Percentiles rank a stretch among this genome's conserved stretches.
Evolutionary conservation across 2,888 invertebrate genomes (phyloP).

Genomic region (Drosophila cognata): DNA sequence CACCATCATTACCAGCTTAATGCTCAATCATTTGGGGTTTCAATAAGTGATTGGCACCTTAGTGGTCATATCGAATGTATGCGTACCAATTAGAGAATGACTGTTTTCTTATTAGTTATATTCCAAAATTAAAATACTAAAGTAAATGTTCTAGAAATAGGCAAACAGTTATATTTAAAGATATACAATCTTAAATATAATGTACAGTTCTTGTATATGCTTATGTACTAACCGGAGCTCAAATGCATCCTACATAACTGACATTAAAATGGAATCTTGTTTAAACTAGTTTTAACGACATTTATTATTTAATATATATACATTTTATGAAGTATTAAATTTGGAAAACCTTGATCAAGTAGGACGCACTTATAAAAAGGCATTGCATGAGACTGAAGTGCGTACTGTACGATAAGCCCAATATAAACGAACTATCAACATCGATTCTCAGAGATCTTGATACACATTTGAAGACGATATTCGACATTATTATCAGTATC

Average conservation of each 20-base stretch:
- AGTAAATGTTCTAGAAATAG: neutral
- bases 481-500: constrained; percentile 33
- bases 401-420: constrained; percentile 39
- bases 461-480: constrained; percentile 18
- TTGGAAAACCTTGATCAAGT: constrained; percentile 24
- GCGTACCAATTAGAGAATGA: constrained; percentile 24
- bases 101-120: neutral
- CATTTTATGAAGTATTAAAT: neutral
- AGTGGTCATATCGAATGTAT: constrained; percentile 19
- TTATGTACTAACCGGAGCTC: neutral
- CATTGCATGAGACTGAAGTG: constrained; percentile 43
- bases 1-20: constrained; percentile 39
- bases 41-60: constrained; percentile 55
- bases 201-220: neutral
- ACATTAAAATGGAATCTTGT: neutral
- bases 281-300: neutral
- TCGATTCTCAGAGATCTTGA: constrained; percentile 17
- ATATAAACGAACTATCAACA: neutral
- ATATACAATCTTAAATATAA: neutral
- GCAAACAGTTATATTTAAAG: neutral
- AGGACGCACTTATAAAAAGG: constrained; percentile 16
- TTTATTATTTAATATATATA: neutral
- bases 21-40: constrained; percentile 42
- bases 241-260: neutral
- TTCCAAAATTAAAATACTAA: neutral